phyloP scores from a whole-genome alignment of 2,113 vertebrate species.

The Zosterops hypoxanthus region DNA sequence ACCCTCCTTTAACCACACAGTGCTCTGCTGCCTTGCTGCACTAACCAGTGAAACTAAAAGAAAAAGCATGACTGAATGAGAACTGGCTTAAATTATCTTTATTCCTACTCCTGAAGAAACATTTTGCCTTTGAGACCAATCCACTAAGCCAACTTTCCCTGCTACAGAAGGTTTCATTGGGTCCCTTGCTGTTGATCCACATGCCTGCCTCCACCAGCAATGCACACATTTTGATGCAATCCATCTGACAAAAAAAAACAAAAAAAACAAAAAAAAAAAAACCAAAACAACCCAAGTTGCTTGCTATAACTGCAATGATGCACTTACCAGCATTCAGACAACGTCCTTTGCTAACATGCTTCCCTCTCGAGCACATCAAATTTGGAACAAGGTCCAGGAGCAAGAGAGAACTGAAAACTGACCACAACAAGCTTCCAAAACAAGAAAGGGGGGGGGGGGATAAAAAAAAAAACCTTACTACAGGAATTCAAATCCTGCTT shows the following conservation, averaged over 20 bases:
- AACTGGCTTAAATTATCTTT: not conserved
- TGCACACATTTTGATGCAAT: not conserved
- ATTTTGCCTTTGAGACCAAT: not conserved
- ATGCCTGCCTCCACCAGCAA: not conserved
- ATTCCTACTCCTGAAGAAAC: constrained; percentile 5
- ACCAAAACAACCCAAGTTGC: not conserved
- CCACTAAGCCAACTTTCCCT: not conserved
- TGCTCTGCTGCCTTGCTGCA: not conserved
- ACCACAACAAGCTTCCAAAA: constrained; percentile 70
- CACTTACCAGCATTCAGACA: constrained; percentile 70
- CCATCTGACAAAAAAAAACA: constrained; percentile 28
- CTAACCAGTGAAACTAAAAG: not conserved
- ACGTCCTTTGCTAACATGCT: constrained; percentile 25
- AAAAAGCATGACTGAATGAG: not conserved
- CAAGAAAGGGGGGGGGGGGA: constrained; percentile 42
- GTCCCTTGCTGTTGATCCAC: constrained; percentile 18
- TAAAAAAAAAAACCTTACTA: constrained; percentile 51
- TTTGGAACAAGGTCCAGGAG: constrained; percentile 61
- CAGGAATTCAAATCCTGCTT: constrained; percentile 84
- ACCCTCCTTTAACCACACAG: not conserved
- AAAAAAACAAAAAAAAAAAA: not conserved
- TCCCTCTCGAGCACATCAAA: constrained; percentile 25
- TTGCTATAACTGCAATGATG: constrained; percentile 14
- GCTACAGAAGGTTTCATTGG: not conserved
- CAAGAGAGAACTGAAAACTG: constrained; percentile 67